Percentiles rank a stretch among this genome's conserved stretches.
Conservation (phyloP, 2,797 vertebrate species). For the Phataginus tetradactyla region DNA sequence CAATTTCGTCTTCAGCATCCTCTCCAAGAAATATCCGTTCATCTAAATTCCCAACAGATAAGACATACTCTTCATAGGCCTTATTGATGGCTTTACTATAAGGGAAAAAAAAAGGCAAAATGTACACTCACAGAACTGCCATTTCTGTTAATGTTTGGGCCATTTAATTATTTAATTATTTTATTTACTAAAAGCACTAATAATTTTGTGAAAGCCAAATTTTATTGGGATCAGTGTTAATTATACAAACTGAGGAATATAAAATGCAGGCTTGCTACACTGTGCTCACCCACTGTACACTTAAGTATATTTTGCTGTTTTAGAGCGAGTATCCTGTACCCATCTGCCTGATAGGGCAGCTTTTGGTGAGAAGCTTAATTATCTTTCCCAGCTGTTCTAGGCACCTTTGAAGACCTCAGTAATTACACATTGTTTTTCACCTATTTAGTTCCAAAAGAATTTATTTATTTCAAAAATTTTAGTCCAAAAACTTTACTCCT, state of each 20-base stretch:
- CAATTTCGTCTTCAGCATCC: slow-evolving; percentile 94
- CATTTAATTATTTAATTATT: background rate
- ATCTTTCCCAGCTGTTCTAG: background rate
- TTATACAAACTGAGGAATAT: background rate
- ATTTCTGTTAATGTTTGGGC: background rate
- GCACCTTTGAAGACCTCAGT: background rate
- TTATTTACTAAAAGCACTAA: background rate
- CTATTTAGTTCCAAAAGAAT: background rate
- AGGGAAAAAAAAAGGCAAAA: background rate
- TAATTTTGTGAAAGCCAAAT: slow-evolving; percentile 34
- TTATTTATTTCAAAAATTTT: background rate
- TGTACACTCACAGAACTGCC: background rate
- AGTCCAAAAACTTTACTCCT: background rate
- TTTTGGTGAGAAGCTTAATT: background rate
- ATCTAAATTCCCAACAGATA: slow-evolving; percentile 94
- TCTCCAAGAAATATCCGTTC: slow-evolving; percentile 96
- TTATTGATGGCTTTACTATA: slow-evolving; percentile 93
- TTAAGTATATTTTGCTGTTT: background rate
- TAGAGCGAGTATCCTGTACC: no score
- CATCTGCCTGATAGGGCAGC: background rate
- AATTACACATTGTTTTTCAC: background rate
- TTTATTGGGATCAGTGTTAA: background rate
- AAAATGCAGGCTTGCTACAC: background rate
- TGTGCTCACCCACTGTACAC: rapidly evolving
- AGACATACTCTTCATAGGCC: slow-evolving; percentile 94